Conservation (phyloP, 2,113 vertebrate genomes). For the Ellobius talpinus region DNA sequence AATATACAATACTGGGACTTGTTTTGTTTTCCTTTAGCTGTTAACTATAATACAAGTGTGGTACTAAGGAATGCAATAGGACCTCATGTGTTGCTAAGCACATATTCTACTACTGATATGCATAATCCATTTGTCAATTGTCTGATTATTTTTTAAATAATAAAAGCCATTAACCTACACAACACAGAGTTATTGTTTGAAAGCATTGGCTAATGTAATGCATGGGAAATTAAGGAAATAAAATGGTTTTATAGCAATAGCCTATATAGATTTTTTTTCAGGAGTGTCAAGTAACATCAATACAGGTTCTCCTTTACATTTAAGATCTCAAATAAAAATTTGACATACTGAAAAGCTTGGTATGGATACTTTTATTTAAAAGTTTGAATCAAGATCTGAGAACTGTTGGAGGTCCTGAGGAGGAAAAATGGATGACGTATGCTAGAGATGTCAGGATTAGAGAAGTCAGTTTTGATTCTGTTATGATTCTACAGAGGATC, state of each 20-base stretch:
- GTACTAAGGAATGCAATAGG: too few species aligned
- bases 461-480: background rate
- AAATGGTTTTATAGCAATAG: background rate
- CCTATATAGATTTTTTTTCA: background rate
- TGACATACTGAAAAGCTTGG: background rate
- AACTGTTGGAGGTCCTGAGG: background rate
- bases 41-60: background rate
- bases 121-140: background rate
- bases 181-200: background rate
- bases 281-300: background rate
- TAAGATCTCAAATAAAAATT: slow-evolving; percentile 13
- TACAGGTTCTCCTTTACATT: background rate
- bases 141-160: background rate
- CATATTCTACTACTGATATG: background rate
- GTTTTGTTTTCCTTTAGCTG: background rate
- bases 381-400: background rate
- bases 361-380: background rate
- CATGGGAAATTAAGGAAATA: background rate
- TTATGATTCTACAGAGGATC: background rate
- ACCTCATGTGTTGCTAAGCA: background rate
- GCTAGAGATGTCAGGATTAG: background rate
- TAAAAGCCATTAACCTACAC: background rate
- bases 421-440: background rate
- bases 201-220: background rate
- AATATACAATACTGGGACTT: background rate